Base-by-base conservation (phyloP, 1,140 invertebrate species). In the Atta colombica region DNA sequence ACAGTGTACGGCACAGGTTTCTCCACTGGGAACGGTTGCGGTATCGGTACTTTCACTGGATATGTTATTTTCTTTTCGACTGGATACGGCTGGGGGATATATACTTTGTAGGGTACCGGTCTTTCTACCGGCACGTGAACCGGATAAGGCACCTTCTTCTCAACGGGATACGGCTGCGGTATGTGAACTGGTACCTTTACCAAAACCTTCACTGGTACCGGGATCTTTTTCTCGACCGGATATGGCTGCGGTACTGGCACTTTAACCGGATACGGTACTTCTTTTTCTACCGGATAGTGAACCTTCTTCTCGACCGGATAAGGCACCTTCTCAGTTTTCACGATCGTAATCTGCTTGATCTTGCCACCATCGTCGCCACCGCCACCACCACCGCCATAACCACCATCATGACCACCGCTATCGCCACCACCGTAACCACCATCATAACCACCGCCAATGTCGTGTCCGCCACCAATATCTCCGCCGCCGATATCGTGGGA, bases 61-160 rank as follows among this genome's bases (percentile, higher is more conserved):
- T 94, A 94, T 0, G 89, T 94, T 6, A 95, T 87, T 58, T 94
- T 89, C 82, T 95, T 95, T 61, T 94, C 93, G 1, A 95, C 95
- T n/a, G 95, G 94, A 12, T 94, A 93, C 16, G 91, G 94, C 0
- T 97, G 96, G 69, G 97, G 96, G 16, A 97, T 96, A 89, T 96
- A 96, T 58, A 97, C 96, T 90, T 96, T 96, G 65, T 97, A 96
- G 60, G 96, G 96, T n/a, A 96, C 95, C 12, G 97, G 97, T 80
- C 96, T 96, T 87, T 97, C 96, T 10, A 97, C 97, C 10, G 96
- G 96, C 8, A 97, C 96, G 93, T 97, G 97, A 1, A 97, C 97
- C 74, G 97, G 97, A 88, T 97, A 96, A 28, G 96, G 97, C 5
- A 97, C 95, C 86, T 96, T 96, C 92, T 97, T 97, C 90, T 97